Evolutionary conservation across 1,140 invertebrate genomes (phyloP), one percentile per base, ranked within the genome.

Genomic region (Conopomorpha cramerella): DNA sequence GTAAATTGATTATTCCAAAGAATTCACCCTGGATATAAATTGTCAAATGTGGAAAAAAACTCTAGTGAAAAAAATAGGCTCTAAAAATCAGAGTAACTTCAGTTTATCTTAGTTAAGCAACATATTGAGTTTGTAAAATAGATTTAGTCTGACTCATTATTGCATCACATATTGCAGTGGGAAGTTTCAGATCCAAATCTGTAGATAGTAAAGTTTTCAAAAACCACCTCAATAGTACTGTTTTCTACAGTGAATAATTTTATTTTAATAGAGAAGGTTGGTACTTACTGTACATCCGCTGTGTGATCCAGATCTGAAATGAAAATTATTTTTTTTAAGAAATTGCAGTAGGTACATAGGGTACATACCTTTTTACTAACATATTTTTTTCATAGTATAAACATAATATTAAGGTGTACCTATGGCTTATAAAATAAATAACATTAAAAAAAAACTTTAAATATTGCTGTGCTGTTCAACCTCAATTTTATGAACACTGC

Each of bases 261-360:
- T n/a, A n/a, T n/a, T n/a, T n/a, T n/a, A n/a, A n/a, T n/a, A 23
- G 4, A 23, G 19, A 10, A 23, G 19, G 10, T 10, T 23, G 19
- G 19, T 23, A 71, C 91, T 92, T 83, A 95, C 91, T 98, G 96
- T 15, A 99, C 91, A 81, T 98, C 96, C 2, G 96, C 95, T 16
- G 96, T 95, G 58, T 98, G 95, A 60, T 98, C 96, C 53, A 98
- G 81, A 86, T 98, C 93, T 96, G 79, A 86, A 88, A 50, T 55
- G 58, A 52, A 43, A 52, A 45, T 34, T 36, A 42, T 18, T 43
- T 38, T 41, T 49, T 39, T 16, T 37, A 30, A 29, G 16, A 15
- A 27, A 32, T n/a, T 39, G 3, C 18, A 26, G 28, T 26, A 17
- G 34, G 36, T 34, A 15, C n/a, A 34, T 31, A 32, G 19, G 19